phyloP scores from a whole-genome alignment of 2,797 vertebrate species.

The Sus cebifrons region DNA sequence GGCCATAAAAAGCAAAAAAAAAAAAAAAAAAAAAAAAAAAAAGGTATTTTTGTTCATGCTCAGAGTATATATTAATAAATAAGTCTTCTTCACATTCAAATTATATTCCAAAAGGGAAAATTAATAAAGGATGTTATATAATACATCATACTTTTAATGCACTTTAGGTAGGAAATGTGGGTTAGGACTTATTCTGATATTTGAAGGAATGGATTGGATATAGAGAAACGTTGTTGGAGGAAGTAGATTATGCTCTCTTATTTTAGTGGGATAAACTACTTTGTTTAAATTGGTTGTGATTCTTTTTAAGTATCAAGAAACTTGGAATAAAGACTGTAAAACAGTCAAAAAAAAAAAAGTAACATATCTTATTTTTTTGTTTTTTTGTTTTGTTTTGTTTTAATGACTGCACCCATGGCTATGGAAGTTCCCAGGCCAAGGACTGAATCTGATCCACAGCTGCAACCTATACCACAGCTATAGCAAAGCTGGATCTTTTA shows the following conservation, averaged over 20 bases:
- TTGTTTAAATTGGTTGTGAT: background rate
- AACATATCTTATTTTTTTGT: background rate
- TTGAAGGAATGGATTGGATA: background rate
- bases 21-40: no score
- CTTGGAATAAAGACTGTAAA: background rate
- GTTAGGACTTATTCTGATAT: conserved; percentile 4
- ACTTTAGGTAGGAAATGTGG: background rate
- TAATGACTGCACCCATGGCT: no score
- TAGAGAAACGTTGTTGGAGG: background rate
- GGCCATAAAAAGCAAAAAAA: no score
- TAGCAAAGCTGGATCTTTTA: no score
- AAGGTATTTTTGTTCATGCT: background rate
- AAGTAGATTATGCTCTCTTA: background rate
- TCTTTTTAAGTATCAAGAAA: background rate
- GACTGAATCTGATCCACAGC: no score
- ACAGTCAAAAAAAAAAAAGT: background rate
- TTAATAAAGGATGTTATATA: background rate
- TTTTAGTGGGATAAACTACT: background rate
- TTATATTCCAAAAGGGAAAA: background rate
- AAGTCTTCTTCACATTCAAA: background rate
- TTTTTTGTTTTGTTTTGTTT: no score
- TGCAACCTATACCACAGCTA: no score
- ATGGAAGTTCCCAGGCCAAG: no score
- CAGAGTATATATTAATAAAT: background rate
- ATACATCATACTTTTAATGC: background rate